Conservation (phyloP, 2,113 vertebrate genomes). For the Siniperca chuatsi region DNA sequence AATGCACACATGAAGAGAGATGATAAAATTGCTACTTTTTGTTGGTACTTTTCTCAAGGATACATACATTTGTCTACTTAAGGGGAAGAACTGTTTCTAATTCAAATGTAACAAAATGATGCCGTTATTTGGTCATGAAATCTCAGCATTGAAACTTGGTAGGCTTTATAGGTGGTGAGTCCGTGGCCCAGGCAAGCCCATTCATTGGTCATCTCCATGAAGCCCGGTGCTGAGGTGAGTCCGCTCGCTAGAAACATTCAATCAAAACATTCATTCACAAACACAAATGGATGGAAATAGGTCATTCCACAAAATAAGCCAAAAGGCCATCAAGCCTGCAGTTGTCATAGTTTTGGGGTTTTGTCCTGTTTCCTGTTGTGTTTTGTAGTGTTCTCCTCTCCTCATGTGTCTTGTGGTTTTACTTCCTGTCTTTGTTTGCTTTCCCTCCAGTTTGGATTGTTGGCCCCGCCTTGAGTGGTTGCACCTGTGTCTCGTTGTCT, state of each 20-base stretch:
- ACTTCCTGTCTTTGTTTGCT: too few relatives aligned
- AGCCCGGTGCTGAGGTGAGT: constrained; percentile 49
- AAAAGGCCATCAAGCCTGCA: too few relatives aligned
- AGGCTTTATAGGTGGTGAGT: constrained; percentile 9
- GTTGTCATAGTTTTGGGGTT: too few relatives aligned
- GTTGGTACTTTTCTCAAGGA: background rate
- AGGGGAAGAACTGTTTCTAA: too few relatives aligned
- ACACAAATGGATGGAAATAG: background rate
- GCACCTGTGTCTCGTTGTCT: too few relatives aligned
- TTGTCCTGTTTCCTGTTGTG: too few relatives aligned
- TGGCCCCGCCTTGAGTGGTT: too few relatives aligned
- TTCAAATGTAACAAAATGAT: background rate
- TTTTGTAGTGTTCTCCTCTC: too few relatives aligned
- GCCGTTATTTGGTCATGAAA: background rate
- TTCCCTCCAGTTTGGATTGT: too few relatives aligned
- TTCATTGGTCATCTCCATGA: constrained; percentile 64
- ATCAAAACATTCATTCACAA: background rate
- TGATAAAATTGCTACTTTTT: background rate
- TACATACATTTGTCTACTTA: background rate
- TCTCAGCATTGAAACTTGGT: background rate
- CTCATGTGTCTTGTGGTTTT: too few relatives aligned
- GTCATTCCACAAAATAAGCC: background rate
- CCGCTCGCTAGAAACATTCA: constrained; percentile 52
- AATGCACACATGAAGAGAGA: background rate
- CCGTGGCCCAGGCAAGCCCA: constrained; percentile 58